Base-by-base conservation (phyloP, 2,888 invertebrate genomes). In the Silvanus unidentatus region DNA sequence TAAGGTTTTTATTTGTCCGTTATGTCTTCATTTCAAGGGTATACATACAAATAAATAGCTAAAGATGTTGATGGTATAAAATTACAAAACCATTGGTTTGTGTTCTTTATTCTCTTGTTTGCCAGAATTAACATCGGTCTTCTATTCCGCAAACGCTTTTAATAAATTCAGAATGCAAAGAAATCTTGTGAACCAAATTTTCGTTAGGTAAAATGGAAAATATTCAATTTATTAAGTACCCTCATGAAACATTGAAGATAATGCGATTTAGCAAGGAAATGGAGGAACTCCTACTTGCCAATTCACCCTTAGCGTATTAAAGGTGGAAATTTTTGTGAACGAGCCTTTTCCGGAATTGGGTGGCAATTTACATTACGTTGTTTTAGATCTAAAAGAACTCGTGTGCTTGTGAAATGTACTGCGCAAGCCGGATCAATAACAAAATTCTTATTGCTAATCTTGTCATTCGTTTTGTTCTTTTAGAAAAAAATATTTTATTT, bases 301-400 rank as follows among this genome's bases (percentile, higher is more conserved):
- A 32, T 32, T 32, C 32, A 5, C 32, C 32, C 32, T 12, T 12
- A 11, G 32, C 8, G 22, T 22, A 22, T 22, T 22, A 22, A 22
- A 32, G 32, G 32, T 32, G n/a, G 32, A 32, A 9, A 37, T 37
- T 37, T 53, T 54, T 56, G 58, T 58, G 62, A 58, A 60, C 60
- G 57, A 59, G 64, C 62, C 60, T 62, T 63, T 62, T 60, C 59
- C 52, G 56, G 67, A 68, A 70, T 70, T 69, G 69, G 69, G 59
- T 66, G 70, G 70, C 62, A 70, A 70, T 70, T 70, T 70, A 61
- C 66, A 65, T 68, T 60, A 64, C 63, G 66, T 65, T 62, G 60
- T 62, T 63, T 60, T 56, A 59, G 58, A 55, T 46, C 55, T 53
- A 51, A 58, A 57, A 57, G 53, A 49, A 55, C 52, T 57, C 53